Conservation (phyloP, 2,888 invertebrate genomes). For the Campoletis raptor region DNA sequence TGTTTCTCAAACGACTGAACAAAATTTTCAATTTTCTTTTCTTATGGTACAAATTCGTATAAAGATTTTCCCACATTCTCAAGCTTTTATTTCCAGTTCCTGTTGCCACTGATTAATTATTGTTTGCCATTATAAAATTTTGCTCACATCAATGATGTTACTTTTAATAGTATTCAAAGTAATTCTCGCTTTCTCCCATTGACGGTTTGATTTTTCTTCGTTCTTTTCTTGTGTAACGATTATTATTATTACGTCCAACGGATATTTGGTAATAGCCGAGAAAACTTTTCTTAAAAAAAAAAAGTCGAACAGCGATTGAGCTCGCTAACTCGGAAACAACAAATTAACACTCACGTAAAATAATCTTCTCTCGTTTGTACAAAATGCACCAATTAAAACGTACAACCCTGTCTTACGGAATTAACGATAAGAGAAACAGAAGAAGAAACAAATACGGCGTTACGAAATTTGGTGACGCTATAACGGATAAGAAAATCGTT, state of each 20-base stretch:
- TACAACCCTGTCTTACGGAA: slow-evolving; percentile 61
- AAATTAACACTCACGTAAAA: slow-evolving; percentile 66
- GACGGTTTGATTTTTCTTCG: not conserved
- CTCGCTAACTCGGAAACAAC: slow-evolving; percentile 66
- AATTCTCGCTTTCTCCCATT: not conserved
- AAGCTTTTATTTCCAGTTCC: not conserved
- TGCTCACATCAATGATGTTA: not conserved
- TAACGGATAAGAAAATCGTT: slow-evolving; percentile 18
- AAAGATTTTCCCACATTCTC: not conserved
- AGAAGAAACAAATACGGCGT: not conserved
- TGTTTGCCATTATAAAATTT: not conserved
- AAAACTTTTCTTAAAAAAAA: slow-evolving; percentile 45
- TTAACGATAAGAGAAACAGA: slow-evolving; percentile 46
- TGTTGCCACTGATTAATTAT: not conserved
- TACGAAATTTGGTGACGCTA: not conserved
- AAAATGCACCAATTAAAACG: slow-evolving; percentile 62
- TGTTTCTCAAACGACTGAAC: not conserved
- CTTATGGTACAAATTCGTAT: not conserved
- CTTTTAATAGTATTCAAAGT: not conserved
- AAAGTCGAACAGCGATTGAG: slow-evolving; percentile 64
- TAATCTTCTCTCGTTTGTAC: slow-evolving; percentile 51
- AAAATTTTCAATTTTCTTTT: not conserved
- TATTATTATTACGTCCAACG: slow-evolving; percentile 52
- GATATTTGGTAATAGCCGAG: slow-evolving; percentile 69
- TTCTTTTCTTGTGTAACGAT: slow-evolving; percentile 28